Conservation (phyloP, 2,113 vertebrate genomes). For the Cyprinodon variegatus region DNA sequence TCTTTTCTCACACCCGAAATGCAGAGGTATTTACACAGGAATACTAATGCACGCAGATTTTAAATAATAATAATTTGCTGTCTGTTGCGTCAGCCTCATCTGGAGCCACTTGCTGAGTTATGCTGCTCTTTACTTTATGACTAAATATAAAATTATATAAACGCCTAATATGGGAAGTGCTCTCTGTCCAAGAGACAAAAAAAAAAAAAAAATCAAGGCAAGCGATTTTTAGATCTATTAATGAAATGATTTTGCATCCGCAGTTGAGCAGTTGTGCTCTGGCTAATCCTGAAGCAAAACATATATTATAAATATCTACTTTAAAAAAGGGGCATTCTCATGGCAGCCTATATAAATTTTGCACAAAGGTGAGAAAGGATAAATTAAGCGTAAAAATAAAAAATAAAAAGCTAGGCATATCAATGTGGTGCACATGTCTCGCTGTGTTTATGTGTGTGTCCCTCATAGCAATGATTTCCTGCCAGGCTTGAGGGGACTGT, state of each 20-base stretch:
- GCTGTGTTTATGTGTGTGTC: conserved; percentile 8
- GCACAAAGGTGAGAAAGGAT: conserved; percentile 23
- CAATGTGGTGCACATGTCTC: neutral
- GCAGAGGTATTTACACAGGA: conserved; percentile 45
- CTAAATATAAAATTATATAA: conserved; percentile 59
- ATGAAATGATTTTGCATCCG: conserved; percentile 45
- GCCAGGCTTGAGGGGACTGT: conserved; percentile 37
- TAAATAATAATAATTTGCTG: conserved; percentile 49
- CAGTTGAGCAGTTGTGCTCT: conserved; percentile 29
- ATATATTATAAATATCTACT: conserved; percentile 1
- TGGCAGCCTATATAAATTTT: conserved; percentile 46
- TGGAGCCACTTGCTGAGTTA: conserved; percentile 52
- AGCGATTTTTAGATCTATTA: conserved; percentile 52
- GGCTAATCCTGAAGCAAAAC: conserved; percentile 40
- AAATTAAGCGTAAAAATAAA: conserved; percentile 27
- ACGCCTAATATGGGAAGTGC: conserved; percentile 49
- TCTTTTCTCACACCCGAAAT: conserved; percentile 25
- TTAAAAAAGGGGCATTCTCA: conserved; percentile 28
- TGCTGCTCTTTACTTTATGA: conserved; percentile 61
- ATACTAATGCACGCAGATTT: conserved; percentile 47
- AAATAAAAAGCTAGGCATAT: conserved; percentile 9
- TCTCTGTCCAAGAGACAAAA: conserved; percentile 20
- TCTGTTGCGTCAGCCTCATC: conserved; percentile 57
- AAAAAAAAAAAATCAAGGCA: neutral
- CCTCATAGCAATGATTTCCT: conserved; percentile 39